Evolutionary conservation across 2,113 vertebrate species (phyloP).

Genomic region (Anas platyrhynchos): DNA sequence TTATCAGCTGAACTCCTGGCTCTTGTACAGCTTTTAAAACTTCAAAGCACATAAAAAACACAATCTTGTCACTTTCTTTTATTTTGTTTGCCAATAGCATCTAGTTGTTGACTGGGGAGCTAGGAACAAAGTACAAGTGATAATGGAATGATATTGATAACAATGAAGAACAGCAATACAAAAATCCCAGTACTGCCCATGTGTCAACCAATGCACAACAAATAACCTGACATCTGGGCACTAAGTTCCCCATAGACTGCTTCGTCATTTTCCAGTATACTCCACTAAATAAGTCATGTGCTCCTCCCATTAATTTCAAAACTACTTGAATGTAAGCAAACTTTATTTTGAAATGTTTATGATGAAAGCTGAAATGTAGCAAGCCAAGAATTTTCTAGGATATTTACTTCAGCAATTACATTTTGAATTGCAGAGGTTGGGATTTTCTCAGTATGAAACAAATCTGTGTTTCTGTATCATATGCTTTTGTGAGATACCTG

Average conservation of each 20-base stretch:
- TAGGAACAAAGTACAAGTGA: not conserved
- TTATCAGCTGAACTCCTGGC: not conserved
- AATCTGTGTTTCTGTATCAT: not conserved
- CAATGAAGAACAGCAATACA: not conserved
- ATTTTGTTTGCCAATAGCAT: not conserved
- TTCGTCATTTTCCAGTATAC: not conserved
- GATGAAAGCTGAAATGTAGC: not conserved
- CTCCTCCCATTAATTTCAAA: not conserved
- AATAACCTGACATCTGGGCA: not conserved
- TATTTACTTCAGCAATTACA: not conserved
- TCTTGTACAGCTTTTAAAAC: not conserved
- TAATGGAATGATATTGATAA: not conserved
- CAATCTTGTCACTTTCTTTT: not conserved
- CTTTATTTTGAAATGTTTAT: not conserved
- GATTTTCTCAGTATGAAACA: not conserved
- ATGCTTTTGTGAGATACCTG: not conserved
- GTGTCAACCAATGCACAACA: not conserved
- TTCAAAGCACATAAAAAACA: not conserved
- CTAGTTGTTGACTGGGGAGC: not conserved
- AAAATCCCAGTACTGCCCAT: not conserved
- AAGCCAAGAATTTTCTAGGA: not conserved
- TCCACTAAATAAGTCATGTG: not conserved
- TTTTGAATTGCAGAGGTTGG: not conserved
- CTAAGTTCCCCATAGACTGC: not conserved
- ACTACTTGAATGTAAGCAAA: not conserved